Evolutionary conservation across 30 jellyfish, hydroid and myxozoan genomes (phyloP), one percentile per base, ranked within the genome.

Genomic region (Sanderia malayensis): DNA sequence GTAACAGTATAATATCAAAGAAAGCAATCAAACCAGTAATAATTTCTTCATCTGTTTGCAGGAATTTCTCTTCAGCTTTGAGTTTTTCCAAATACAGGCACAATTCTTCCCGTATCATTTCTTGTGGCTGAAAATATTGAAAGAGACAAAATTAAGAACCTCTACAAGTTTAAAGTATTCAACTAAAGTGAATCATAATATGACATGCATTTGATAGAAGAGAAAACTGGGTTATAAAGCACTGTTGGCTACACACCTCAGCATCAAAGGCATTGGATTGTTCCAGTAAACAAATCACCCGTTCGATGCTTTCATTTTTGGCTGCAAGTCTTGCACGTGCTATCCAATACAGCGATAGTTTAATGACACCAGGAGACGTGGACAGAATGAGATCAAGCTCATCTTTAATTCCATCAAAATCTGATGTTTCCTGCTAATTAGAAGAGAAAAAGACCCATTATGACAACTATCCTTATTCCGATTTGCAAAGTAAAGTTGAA

Each of bases 191-290:
- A n/a, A n/a, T n/a, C n/a, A n/a, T n/a, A n/a, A n/a, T n/a, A n/a
- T n/a, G n/a, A n/a, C n/a, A n/a, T n/a, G n/a, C n/a, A n/a, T n/a
- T n/a, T n/a, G n/a, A n/a, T n/a, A n/a, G n/a, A n/a, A n/a, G n/a
- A n/a, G n/a, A n/a, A n/a, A n/a, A n/a, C n/a, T n/a, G n/a, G n/a
- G n/a, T n/a, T n/a, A n/a, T n/a, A n/a, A n/a, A n/a, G n/a, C n/a
- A n/a, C n/a, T n/a, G n/a, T n/a, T n/a, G n/a, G n/a, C n/a, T 31
- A 46, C 93, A 1, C 34, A 83, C 95, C 81, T 73, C 74, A 4
- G 95, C 95, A 64, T 72, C 87, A 74, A 83, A 83, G 41, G 95
- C 85, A 67, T 72, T 70, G 7, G 95, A 87, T 64, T 83, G 95
- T 46, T 83, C 95, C 67, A 83, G 72, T 11, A 83, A 64, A 30